Evolutionary conservation across 2,113 vertebrate species (phyloP).

Genomic region (Cryptoleucopteryx plumbea): DNA sequence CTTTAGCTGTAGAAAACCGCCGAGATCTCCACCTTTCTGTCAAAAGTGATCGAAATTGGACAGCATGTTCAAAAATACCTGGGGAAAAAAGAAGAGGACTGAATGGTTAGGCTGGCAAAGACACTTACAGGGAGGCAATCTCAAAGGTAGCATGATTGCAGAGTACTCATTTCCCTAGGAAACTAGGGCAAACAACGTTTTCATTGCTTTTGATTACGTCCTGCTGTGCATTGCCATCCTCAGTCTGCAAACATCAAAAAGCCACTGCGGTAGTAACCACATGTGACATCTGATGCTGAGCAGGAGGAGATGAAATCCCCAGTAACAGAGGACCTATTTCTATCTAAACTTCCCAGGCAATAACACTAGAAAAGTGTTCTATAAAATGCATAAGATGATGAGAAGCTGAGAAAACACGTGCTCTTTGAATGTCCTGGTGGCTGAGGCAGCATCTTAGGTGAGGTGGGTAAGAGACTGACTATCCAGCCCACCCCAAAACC

Average conservation of each 20-base stretch:
- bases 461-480: not conserved
- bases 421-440: not conserved
- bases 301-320: not conserved
- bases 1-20: not conserved
- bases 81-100: not conserved
- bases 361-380: not conserved
- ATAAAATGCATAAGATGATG: not conserved
- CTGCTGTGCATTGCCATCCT: conserved; percentile 32
- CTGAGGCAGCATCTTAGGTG: not conserved
- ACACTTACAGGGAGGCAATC: not conserved
- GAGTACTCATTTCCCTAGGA: not conserved
- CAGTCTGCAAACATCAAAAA: conserved; percentile 28
- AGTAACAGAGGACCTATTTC: not conserved
- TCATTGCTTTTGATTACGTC: conserved; percentile 2
- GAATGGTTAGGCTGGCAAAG: not conserved
- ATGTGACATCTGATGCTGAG: not conserved
- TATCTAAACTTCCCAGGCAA: not conserved
- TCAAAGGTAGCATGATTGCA: not conserved
- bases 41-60: not conserved
- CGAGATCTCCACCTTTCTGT: not conserved
- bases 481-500: not conserved
- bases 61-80: not conserved
- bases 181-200: conserved; percentile 1
- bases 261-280: not conserved
- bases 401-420: not conserved